Evolutionary conservation across 2,797 vertebrate species (phyloP).

Genomic region (Syndactyla subalaris): DNA sequence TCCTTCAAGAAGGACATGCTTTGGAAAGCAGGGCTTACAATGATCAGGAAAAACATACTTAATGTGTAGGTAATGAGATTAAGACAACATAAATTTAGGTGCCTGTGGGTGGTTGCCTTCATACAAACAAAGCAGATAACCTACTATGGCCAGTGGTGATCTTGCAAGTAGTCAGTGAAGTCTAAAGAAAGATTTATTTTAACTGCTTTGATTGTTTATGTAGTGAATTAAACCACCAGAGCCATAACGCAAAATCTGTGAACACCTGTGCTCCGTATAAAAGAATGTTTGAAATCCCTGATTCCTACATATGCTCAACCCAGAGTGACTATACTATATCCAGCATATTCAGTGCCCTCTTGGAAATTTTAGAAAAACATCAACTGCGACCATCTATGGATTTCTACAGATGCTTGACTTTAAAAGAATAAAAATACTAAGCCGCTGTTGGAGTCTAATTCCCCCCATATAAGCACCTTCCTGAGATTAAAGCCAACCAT

Average conservation of each 20-base stretch:
- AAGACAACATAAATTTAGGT: background rate
- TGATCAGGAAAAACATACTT: background rate
- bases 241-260: background rate
- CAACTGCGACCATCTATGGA: background rate
- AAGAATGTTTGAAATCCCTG: background rate
- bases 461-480: background rate
- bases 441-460: background rate
- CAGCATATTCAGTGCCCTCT: background rate
- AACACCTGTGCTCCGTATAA: background rate
- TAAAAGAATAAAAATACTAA: background rate
- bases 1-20: background rate
- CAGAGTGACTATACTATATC: background rate
- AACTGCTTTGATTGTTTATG: background rate
- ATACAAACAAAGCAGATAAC: background rate
- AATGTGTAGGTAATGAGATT: background rate
- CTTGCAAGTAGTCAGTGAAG: background rate
- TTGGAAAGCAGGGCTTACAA: background rate
- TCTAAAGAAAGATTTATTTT: background rate
- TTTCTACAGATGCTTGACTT: background rate
- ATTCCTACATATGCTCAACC: background rate
- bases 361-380: background rate
- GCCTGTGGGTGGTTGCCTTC: background rate
- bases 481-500: background rate
- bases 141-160: fast-evolving
- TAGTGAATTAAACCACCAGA: background rate